A percentile compares a stretch with the other conserved stretches of the same genome.
phyloP scores from a whole-genome alignment of 2,113 vertebrate genomes.

The Mungos mungo region DNA sequence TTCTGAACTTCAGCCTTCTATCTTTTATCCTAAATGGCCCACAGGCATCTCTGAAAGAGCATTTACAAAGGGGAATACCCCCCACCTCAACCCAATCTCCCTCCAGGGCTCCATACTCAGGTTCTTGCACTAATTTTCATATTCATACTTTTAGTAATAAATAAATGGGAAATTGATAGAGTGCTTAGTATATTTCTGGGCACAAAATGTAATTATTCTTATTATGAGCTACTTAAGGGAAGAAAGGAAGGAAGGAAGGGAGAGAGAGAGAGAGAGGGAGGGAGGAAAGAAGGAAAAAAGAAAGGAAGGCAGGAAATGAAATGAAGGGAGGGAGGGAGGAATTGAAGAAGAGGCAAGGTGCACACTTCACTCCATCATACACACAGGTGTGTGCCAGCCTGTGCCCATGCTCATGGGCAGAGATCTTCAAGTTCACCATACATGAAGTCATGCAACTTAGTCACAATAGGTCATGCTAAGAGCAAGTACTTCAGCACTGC shows the following conservation, averaged over 20 bases:
- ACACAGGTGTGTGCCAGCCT: neutral
- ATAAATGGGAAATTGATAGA: neutral
- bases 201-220: neutral
- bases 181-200: neutral
- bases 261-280: no score
- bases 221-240: neutral
- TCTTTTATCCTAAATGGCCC: neutral
- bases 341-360: neutral
- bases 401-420: neutral
- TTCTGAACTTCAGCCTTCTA: neutral
- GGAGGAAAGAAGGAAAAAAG: neutral
- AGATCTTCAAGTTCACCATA: neutral
- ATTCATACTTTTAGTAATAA: neutral
- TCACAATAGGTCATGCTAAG: neutral
- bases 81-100: neutral
- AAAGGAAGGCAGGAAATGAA: neutral
- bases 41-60: neutral
- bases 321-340: neutral
- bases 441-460: rapidly evolving
- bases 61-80: neutral
- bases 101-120: neutral
- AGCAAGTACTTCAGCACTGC: neutral
- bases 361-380: neutral
- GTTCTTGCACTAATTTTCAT: neutral
- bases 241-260: neutral